These are phyloP conservation scores for Brienomyrus longianalis DNA, from an alignment of 2,113 vertebrate species.

Conservation along the genomic window DNA sequence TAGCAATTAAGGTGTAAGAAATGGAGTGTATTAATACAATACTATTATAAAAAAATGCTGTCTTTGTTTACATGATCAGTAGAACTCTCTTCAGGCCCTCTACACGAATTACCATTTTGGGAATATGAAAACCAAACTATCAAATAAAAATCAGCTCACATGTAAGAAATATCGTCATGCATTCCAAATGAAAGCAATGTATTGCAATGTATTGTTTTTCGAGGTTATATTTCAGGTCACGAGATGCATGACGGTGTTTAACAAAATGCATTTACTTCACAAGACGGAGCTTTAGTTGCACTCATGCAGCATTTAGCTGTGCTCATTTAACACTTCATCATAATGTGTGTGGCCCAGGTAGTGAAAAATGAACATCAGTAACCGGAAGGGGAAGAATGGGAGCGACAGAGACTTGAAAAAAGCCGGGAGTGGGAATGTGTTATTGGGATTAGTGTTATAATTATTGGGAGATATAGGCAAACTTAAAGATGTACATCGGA, in stretches of 20 bases:
- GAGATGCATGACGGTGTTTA: background rate
- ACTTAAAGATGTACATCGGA: conserved; percentile 69
- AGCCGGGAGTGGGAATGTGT: conserved; percentile 62
- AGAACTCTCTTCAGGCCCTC: background rate
- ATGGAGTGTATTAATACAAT: background rate
- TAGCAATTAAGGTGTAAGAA: background rate
- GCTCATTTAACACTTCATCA: background rate
- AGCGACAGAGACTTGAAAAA: background rate
- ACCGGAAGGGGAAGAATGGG: background rate
- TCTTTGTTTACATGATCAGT: background rate
- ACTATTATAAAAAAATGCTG: background rate
- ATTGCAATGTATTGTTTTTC: too few species aligned
- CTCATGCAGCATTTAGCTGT: background rate
- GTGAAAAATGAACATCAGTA: background rate
- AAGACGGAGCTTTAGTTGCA: background rate
- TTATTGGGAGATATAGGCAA: conserved; percentile 64
- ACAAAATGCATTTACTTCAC: background rate
- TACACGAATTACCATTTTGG: background rate
- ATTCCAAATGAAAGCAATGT: background rate
- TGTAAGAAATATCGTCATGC: background rate
- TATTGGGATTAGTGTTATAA: conserved; percentile 72
- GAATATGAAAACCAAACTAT: background rate
- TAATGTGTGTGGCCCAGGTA: background rate
- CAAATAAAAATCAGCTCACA: background rate
- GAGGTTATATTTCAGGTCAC: background rate